Evolutionary conservation across 2,888 invertebrate species (phyloP).

Genomic region (Oxystoma pomonae): DNA sequence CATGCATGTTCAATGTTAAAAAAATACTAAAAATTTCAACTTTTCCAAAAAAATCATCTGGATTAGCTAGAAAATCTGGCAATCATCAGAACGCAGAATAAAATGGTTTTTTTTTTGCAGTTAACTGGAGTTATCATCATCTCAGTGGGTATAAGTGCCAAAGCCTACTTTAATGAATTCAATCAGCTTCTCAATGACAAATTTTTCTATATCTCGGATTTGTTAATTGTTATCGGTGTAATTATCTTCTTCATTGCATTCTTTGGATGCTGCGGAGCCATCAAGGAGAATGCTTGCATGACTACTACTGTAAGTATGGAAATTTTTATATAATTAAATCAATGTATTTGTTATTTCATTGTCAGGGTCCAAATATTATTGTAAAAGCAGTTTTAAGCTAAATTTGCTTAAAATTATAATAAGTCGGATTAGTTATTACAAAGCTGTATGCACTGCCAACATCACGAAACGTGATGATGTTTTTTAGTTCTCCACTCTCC

Average conservation of each 20-base stretch:
- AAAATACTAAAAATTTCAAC: background rate
- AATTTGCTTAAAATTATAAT: too few species aligned
- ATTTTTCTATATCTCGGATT: constrained; percentile 77
- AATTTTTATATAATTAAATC: background rate
- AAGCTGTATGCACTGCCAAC: too few species aligned
- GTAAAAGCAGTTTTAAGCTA: too few species aligned
- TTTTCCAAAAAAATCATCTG: too few species aligned
- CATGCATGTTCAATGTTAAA: background rate
- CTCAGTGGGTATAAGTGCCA: constrained; percentile 73
- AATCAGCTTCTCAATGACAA: constrained; percentile 73
- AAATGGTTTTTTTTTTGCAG: constrained; percentile 54
- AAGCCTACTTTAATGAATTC: constrained; percentile 70
- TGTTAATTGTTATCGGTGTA: constrained; percentile 80
- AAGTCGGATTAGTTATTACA: too few species aligned
- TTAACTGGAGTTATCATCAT: constrained; percentile 80
- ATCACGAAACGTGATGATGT: too few species aligned
- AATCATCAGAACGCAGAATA: background rate
- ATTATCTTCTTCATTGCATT: constrained; percentile 87
- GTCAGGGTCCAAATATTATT: too few species aligned
- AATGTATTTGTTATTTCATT: background rate
- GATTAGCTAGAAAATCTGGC: background rate
- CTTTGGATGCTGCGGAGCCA: constrained; percentile 94
- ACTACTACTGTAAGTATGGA: constrained; percentile 72
- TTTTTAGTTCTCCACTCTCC: constrained; percentile 67
- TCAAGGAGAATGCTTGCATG: constrained; percentile 92